Percentiles rank a stretch among this genome's conserved stretches.
Evolutionary conservation across 2,888 invertebrate species (phyloP).

Genomic region (Yponomeuta malinellus): DNA sequence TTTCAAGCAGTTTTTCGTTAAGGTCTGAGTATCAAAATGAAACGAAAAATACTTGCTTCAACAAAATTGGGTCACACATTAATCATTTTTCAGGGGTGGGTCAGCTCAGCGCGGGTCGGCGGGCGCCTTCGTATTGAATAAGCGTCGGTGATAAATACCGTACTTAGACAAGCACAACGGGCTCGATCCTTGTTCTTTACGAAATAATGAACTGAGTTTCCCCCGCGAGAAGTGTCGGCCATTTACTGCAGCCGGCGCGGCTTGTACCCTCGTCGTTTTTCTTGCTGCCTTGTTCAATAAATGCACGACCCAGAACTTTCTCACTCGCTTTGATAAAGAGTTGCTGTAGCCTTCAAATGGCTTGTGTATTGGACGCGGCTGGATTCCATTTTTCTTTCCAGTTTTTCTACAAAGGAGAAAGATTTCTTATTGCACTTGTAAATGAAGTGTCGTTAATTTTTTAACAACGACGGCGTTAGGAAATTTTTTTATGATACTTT

Average conservation of each 20-base stretch:
- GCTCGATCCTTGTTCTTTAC: constrained; percentile 46
- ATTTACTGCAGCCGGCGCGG: constrained; percentile 60
- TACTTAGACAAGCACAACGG: constrained; percentile 25
- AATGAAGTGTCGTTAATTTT: neutral
- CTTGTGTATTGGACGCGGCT: constrained; percentile 5
- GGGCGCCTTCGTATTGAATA: constrained; percentile 12
- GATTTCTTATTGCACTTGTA: neutral
- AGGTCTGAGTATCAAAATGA: neutral
- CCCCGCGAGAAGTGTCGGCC: constrained; percentile 50
- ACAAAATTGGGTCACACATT: constrained; percentile 11
- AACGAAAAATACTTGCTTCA: neutral
- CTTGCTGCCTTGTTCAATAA: constrained; percentile 62
- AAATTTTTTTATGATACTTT: no score
- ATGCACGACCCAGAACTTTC: constrained; percentile 48
- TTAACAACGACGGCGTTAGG: neutral
- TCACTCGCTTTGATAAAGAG: constrained; percentile 13
- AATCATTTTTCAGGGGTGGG: constrained; percentile 13
- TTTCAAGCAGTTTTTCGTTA: no score
- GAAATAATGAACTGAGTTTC: constrained; percentile 63
- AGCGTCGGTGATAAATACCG: constrained; percentile 15
- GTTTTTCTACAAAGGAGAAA: neutral
- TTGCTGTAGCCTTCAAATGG: constrained; percentile 5
- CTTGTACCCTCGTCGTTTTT: constrained; percentile 60
- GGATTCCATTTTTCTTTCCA: neutral
- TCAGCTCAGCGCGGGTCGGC: neutral